Conservation (phyloP, 2,797 vertebrate species). For the Pampus argenteus region DNA sequence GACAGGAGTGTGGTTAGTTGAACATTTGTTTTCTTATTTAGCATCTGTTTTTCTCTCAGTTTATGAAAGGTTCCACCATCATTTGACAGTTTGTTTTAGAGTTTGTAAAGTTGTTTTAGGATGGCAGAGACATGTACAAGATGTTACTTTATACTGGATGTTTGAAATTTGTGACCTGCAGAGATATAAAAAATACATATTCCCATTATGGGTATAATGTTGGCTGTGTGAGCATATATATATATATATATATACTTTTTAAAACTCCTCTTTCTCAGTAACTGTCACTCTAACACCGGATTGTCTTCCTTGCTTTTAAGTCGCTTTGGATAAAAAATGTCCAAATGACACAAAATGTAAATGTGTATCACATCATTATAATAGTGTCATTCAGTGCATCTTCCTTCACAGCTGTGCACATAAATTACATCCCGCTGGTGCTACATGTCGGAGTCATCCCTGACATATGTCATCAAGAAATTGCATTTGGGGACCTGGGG, state of each 20-base stretch:
- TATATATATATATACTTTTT: too few relatives aligned
- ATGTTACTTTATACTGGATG: background rate
- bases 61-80: slow-evolving; percentile 9
- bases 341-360: too few relatives aligned
- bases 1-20: slow-evolving; percentile 32
- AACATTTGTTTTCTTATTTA: slow-evolving; percentile 60
- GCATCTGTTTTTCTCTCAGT: slow-evolving; percentile 58
- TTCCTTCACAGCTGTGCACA: slow-evolving; percentile 18
- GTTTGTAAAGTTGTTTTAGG: slow-evolving; percentile 15
- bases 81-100: slow-evolving; percentile 30
- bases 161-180: background rate
- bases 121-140: background rate
- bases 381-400: slow-evolving; percentile 1
- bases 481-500: slow-evolving; percentile 39
- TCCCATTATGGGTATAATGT: background rate
- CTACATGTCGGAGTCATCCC: slow-evolving; percentile 38
- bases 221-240: background rate
- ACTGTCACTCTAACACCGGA: too few relatives aligned
- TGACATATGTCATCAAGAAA: slow-evolving; percentile 57
- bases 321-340: too few relatives aligned
- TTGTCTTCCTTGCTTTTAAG: too few relatives aligned
- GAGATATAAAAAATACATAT: background rate
- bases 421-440: slow-evolving; percentile 15
- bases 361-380: background rate
- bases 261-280: too few relatives aligned